Evolutionary conservation across 1,140 invertebrate genomes (phyloP), one percentile per base, ranked within the genome.

Genomic region (Cylas formicarius): DNA sequence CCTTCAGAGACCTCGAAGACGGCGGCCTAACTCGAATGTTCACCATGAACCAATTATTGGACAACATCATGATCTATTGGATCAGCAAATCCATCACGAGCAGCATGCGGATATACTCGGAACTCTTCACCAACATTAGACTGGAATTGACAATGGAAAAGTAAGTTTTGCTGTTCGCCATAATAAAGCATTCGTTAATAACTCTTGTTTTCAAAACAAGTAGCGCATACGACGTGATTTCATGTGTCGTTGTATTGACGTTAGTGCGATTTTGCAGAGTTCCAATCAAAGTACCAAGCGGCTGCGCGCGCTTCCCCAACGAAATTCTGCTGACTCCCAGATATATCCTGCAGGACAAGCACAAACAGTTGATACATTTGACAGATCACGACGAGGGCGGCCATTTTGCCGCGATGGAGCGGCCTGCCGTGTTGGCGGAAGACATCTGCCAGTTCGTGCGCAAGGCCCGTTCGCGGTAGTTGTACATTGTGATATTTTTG

Each of bases 41-140:
- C 53, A 73, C 71, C 0, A 65, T 83, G 31, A 82, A 87, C 36
- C 82, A 90, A 52, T 62, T 93, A 4, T 66, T 94, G 2, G 90
- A 91, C 48, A 90, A 90, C 58, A 58, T 93, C 0, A 92, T 90
- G 84, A 63, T 92, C 19, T 95, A 93, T 63, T 94, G 86, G 80
- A 56, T 80, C 0, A 79, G 80, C 0, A 78, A 78, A 41, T 78
- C 78, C 1, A 84, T 90, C 2, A 84, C 82, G 0, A 81, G 84
- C 1, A 84, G 84, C 1, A 69, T 78, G 56, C 70, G 89, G 35
- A 64, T 88, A 5, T 91, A 90, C 54, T 67, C 81, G 1, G 86
- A 90, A 61, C 65, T 55, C 0, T 72, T 79, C 33, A 66, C 29
- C 4, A 56, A 52, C 7, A n/a, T n/a, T n/a, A n/a, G n/a, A n/a